phyloP scores from a whole-genome alignment of 2,888 invertebrate species.

The Hanleya hanleyi region DNA sequence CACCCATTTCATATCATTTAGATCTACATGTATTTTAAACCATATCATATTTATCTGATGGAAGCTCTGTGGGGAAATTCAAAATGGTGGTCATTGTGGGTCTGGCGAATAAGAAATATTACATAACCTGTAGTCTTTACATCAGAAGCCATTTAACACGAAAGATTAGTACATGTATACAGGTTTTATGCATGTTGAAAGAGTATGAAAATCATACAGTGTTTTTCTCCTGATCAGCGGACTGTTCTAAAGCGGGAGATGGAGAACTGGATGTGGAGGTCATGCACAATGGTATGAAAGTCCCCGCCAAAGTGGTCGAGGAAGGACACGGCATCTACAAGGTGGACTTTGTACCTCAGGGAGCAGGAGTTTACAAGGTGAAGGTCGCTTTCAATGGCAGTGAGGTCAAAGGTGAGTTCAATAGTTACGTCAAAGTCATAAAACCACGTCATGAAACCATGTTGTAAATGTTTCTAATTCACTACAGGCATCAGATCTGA shows the following conservation, averaged over 20 bases:
- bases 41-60: too few species aligned
- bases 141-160: too few species aligned
- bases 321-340: constrained; percentile 76
- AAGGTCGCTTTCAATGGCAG: constrained; percentile 96
- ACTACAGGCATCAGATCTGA: neutral
- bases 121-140: too few species aligned
- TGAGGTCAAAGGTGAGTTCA: constrained; percentile 81
- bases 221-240: constrained; percentile 73
- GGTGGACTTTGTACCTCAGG: constrained; percentile 77
- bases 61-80: too few species aligned
- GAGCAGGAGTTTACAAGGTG: constrained; percentile 81
- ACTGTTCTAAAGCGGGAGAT: constrained; percentile 85
- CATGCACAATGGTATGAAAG: constrained; percentile 77
- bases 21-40: too few species aligned
- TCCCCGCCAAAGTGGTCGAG: constrained; percentile 88
- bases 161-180: too few species aligned
- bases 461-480: neutral
- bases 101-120: too few species aligned
- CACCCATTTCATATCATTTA: too few species aligned
- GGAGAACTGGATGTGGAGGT: constrained; percentile 93
- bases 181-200: too few species aligned
- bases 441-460: neutral
- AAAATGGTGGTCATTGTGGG: too few species aligned
- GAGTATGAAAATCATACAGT: too few species aligned
- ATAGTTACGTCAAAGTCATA: neutral